These are phyloP conservation scores for Campoletis raptor DNA, from an alignment of 2,888 invertebrate genomes.

Conservation along the genomic window DNA sequence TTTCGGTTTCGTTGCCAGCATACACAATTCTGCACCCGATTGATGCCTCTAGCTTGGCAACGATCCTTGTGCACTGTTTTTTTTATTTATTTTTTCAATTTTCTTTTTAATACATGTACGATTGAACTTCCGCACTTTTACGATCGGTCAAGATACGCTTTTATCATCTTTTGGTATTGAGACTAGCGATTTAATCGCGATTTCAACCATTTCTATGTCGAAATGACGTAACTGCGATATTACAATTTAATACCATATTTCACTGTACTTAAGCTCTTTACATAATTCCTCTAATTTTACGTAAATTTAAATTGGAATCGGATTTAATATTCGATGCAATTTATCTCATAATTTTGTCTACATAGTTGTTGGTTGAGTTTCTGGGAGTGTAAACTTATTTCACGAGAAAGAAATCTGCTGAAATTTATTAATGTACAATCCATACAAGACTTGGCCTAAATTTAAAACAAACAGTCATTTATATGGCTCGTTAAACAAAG, in stretches of 20 bases:
- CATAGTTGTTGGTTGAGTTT: not conserved
- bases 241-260: not conserved
- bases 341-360: not conserved
- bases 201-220: not conserved
- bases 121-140: constrained; percentile 38
- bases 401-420: not conserved
- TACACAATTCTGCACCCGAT: constrained; percentile 4
- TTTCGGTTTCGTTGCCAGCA: constrained; percentile 53
- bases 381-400: not conserved
- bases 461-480: not conserved
- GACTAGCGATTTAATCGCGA: not conserved
- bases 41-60: constrained; percentile 57
- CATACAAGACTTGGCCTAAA: not conserved
- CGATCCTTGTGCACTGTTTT: constrained; percentile 23
- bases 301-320: too few relatives aligned
- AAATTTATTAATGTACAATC: not conserved
- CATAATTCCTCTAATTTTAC: not conserved
- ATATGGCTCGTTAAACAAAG: constrained; percentile 18
- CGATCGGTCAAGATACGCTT: constrained; percentile 20
- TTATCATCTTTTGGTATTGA: constrained; percentile 35
- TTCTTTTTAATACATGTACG: not conserved
- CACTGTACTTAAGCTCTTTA: not conserved
- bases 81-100: not conserved
- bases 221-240: not conserved
- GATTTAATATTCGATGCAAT: not conserved